Evolutionary conservation across 2,888 invertebrate species (phyloP), one percentile per base, ranked within the genome.

Genomic region (Dendrolimus pini): DNA sequence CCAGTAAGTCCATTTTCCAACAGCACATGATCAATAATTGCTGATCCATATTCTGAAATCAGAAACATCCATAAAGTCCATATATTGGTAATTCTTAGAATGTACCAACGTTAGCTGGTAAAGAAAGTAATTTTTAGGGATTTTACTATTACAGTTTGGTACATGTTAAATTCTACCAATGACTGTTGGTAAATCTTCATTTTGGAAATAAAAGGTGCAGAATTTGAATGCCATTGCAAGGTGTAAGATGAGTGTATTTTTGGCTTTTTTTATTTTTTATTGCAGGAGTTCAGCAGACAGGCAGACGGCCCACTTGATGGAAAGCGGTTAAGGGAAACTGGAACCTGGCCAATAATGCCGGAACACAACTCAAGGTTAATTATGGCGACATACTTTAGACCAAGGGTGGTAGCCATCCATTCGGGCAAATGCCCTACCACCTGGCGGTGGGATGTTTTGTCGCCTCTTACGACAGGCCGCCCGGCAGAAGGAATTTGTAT

Each of bases 1-100:
- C 91, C 91, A 2, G 92, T 81, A 1, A 98, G 93, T 42, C 95
- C 95, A 62, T 93, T 92, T 70, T 92, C 92, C 18, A 94, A 74
- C 2, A 99, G 89, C n/a, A 96, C 94, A 80, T 99, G 99, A 71
- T 99, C 98, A 62, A 99, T 94, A 53, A 99, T 87, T 0, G 98
- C 93, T 18, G 98, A 94, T 7, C 99, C 99, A 90, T 96, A 99
- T 80, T 97, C 97, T 93, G 83, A 7, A 77, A 52, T 58, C 7
- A 30, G 30, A 6, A 30, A 30, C 30, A 30, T n/a, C n/a, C n/a
- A n/a, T n/a, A n/a, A n/a, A n/a, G n/a, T n/a, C n/a, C n/a, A n/a
- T n/a, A n/a, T 30, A 30, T 6, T 30, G 30, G 6, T 30, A 30
- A 30, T 6, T 30, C 6, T 30, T 30, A 6, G 6, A 30, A 6